Evolutionary conservation across 2,113 vertebrate species (phyloP), one percentile per base, ranked within the genome.

Genomic region (Mola mola): DNA sequence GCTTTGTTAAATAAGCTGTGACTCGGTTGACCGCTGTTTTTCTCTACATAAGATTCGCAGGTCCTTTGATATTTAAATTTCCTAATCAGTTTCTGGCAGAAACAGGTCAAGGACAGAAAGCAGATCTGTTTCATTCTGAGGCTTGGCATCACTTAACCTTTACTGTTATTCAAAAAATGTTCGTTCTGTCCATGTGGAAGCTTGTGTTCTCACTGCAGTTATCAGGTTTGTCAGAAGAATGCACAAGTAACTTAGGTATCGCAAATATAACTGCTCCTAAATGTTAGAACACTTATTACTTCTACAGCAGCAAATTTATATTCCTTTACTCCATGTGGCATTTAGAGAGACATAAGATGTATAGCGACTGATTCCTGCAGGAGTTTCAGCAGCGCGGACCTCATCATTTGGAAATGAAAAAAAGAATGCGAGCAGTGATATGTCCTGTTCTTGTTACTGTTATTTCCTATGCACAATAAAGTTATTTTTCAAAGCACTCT

Each of bases 401-500:
- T n/a, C n/a, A n/a, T n/a, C n/a, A n/a, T n/a, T n/a, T n/a, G n/a
- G 59, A 78, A 66, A 61, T 78, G 70, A 82, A 63, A 78, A 73
- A 70, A 37, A 40, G 72, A 67, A 70, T 71, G 63, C 77, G 84
- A 73, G 59, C 72, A 66, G 78, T 83, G 78, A 66, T 75, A 59
- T 84, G 66, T 78, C 67, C 66, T 82, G 25, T 83, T 88, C 46
- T 87, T 87, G 88, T 83, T 79, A 89, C 81, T 85, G 86, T 87
- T 87, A 73, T 92, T 92, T 92, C 87, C 87, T 90, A 91, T 87
- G 66, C 65, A 88, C 86, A 92, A 90, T 92, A 92, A 92, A 91
- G 67, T 80, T 90, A 84, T 89, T 89, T n/a, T 86, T 90, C 79
- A 85, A 88, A 83, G 55, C 61, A 71, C 21, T 3, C 16, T 50